Conservation (phyloP, 2,797 vertebrate genomes). For the Sebastiscus albofasciatus region DNA sequence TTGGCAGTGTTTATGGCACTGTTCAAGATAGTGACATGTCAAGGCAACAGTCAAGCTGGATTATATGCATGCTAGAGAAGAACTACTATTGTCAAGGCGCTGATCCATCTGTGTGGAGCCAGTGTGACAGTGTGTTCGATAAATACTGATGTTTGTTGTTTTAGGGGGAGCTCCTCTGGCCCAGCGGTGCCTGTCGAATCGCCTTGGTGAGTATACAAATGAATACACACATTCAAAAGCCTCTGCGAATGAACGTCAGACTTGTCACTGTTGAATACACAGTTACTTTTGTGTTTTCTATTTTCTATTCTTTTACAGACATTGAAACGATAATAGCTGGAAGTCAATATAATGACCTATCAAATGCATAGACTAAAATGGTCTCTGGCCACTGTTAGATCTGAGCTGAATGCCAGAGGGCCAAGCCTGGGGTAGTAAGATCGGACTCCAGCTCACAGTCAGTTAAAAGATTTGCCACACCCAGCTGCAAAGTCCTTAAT, state of each 20-base stretch:
- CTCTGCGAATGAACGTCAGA: background rate
- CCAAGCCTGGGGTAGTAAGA: background rate
- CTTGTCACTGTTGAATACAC: background rate
- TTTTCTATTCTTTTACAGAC: background rate
- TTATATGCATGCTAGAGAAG: background rate
- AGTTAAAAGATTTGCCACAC: background rate
- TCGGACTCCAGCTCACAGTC: background rate
- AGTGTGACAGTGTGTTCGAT: background rate
- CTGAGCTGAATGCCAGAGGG: background rate
- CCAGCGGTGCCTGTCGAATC: slow-evolving; percentile 78
- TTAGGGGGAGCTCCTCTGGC: slow-evolving; percentile 52
- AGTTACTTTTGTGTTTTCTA: background rate
- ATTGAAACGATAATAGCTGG: background rate
- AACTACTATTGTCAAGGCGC: background rate
- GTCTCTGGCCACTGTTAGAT: background rate
- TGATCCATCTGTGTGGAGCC: background rate
- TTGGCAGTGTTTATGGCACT: background rate
- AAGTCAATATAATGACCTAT: background rate
- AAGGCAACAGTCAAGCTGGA: background rate
- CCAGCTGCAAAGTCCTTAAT: background rate
- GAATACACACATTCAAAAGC: background rate
- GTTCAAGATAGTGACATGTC: background rate
- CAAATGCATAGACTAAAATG: background rate
- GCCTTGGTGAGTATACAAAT: slow-evolving; percentile 64
- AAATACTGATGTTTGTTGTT: background rate